phyloP scores from a whole-genome alignment of 2,113 vertebrate species.

The Hipposideros armiger region DNA sequence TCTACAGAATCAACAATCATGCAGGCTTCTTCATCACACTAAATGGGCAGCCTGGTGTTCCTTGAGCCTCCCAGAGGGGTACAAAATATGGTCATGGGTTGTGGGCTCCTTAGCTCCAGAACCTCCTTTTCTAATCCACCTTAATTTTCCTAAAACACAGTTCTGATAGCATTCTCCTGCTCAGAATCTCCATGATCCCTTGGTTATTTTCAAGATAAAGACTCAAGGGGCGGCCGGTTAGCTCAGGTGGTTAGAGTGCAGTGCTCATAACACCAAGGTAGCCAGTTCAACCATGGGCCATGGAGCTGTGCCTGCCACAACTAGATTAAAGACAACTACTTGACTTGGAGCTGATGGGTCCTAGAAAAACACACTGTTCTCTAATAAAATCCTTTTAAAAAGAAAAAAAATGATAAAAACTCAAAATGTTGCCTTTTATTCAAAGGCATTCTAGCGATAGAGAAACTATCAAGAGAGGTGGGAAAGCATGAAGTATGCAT shows the following conservation, averaged over 20 bases:
- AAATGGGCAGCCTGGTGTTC: conserved; percentile 49
- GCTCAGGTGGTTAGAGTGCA: too few species aligned
- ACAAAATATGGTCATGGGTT: neutral
- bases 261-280: too few species aligned
- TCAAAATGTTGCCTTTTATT: neutral
- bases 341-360: too few species aligned
- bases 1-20: conserved; percentile 82
- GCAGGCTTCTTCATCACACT: conserved; percentile 75
- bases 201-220: conserved; percentile 16
- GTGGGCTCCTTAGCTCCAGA: neutral
- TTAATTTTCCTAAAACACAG: neutral
- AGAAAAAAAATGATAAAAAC: neutral
- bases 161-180: neutral
- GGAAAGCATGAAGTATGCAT: neutral
- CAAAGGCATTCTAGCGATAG: neutral
- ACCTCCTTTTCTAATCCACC: neutral
- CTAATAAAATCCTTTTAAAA: too few species aligned
- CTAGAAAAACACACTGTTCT: too few species aligned
- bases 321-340: too few species aligned
- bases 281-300: too few species aligned
- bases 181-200: neutral
- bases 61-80: too few species aligned
- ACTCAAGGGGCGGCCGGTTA: too few species aligned
- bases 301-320: too few species aligned
- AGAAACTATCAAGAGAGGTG: neutral